These are phyloP conservation scores for Dicerorhinus sumatrensis DNA, from an alignment of 2,113 vertebrate species.

Conservation along the genomic window DNA sequence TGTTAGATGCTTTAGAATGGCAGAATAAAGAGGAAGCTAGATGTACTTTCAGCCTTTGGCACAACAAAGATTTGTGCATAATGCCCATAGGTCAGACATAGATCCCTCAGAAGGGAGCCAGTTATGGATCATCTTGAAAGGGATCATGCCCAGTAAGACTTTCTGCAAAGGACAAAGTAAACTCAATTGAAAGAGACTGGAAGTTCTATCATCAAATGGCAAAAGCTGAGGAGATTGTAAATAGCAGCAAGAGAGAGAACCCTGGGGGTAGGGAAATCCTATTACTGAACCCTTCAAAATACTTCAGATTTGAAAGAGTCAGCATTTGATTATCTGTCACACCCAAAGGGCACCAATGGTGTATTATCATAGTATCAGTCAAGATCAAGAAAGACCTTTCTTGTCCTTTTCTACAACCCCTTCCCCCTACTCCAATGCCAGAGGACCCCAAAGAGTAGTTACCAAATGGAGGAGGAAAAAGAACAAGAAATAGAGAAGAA, in stretches of 20 bases:
- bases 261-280: not conserved
- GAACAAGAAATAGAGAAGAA: not conserved
- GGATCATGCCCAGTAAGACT: not conserved
- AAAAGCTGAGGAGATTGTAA: not conserved
- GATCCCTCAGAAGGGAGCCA: not conserved
- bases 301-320: not conserved
- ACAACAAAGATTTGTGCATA: not conserved
- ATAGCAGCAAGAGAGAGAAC: not conserved
- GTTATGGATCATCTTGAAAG: constrained; percentile 7
- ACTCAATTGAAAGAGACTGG: not conserved
- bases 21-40: not conserved
- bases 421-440: not conserved
- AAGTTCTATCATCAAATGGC: not conserved
- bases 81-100: not conserved
- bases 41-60: not conserved
- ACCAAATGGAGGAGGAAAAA: not conserved
- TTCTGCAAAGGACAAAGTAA: constrained; percentile 11
- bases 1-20: not conserved
- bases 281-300: not conserved
- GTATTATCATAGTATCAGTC: not conserved
- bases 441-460: constrained; percentile 3
- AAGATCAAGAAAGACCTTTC: not conserved
- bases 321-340: constrained; percentile 7
- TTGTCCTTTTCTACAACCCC: not conserved
- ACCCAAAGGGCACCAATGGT: not conserved